Percentiles rank a stretch among this genome's conserved stretches.
phyloP scores from a whole-genome alignment of 64 coral and sea anemone genomes.

The Exaiptasia diaphana region DNA sequence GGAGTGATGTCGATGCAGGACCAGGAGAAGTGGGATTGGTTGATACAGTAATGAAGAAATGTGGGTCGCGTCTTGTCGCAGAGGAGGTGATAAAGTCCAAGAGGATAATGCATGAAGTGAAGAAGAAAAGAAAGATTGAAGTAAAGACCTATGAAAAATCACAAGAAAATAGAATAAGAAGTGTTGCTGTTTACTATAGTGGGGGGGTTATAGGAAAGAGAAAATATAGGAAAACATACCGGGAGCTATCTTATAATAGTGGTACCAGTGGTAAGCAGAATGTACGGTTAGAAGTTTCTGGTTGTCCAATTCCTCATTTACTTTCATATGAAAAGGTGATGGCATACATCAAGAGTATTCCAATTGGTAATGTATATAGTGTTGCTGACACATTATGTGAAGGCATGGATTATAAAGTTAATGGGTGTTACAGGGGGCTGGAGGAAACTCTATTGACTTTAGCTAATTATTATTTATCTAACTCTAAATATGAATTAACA shows the following conservation, averaged over 20 bases:
- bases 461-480: neutral
- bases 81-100: slow-evolving; percentile 24
- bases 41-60: slow-evolving; percentile 35
- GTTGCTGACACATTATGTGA: slow-evolving; percentile 6
- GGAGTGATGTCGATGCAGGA: slow-evolving; percentile 15
- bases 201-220: slow-evolving; percentile 63
- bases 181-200: slow-evolving; percentile 40
- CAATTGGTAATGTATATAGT: slow-evolving; percentile 5
- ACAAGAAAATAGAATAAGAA: slow-evolving; percentile 27
- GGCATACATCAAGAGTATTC: neutral
- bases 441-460: neutral
- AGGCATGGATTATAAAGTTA: neutral
- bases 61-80: slow-evolving; percentile 10
- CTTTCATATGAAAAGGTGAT: slow-evolving; percentile 8
- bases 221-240: slow-evolving; percentile 37
- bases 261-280: neutral
- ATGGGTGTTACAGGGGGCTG: neutral
- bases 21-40: slow-evolving; percentile 50
- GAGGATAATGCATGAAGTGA: slow-evolving; percentile 4
- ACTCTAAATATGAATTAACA: neutral
- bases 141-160: slow-evolving; percentile 24
- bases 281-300: slow-evolving; percentile 6
- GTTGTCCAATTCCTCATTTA: neutral
- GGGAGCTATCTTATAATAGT: neutral
- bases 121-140: slow-evolving; percentile 8